Evolutionary conservation across 2,797 vertebrate genomes (phyloP), one percentile per base, ranked within the genome.

Genomic region (Rhabdomys pumilio): DNA sequence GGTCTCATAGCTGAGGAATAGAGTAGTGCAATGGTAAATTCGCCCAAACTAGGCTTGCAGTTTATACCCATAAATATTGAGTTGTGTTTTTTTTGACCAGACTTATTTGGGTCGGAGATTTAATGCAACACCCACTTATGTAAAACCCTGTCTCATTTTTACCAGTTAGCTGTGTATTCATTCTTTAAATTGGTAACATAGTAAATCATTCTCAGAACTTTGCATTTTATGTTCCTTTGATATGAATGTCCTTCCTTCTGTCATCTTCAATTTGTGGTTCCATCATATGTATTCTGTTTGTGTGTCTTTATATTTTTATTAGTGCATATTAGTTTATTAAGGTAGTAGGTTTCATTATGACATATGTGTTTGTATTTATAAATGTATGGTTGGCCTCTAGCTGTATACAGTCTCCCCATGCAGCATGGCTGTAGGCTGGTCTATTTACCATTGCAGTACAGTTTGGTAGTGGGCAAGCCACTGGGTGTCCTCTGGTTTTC

Each of bases 151-250:
- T 38, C 14, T 50, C 17, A 77, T 92, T 84, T 44, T 93, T n/a
- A 83, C 0, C n/a, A 1, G 55, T 94, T n/a, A 81, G 8, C 63
- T 72, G 26, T 13, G 1, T 57, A 11, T 20, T 12, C 5, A 26
- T 73, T 79, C n/a, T 24, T 15, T 81, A 4, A 6, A 34, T 22
- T 65, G 12, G 26, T 81, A 90, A 75, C 0, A 24, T 26, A 1
- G 5, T 47, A 41, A 7, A 55, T 38, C 57, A 94, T 93, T 79
- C 90, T 93, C 31, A 87, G 50, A 90, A 90, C 9, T 90, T 90
- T 59, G 12, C 11, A 13, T 75, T 69, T 44, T 1, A 81, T 86
- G 4, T 53, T 91, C 10, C 53, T 93, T 89, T 29, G 47, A 22
- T 72, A 34, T 89, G 24, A 38, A 72, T 82, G 67, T 61, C 65